Base-by-base conservation (phyloP, 2,888 invertebrate species). In the Luperina testacea region DNA sequence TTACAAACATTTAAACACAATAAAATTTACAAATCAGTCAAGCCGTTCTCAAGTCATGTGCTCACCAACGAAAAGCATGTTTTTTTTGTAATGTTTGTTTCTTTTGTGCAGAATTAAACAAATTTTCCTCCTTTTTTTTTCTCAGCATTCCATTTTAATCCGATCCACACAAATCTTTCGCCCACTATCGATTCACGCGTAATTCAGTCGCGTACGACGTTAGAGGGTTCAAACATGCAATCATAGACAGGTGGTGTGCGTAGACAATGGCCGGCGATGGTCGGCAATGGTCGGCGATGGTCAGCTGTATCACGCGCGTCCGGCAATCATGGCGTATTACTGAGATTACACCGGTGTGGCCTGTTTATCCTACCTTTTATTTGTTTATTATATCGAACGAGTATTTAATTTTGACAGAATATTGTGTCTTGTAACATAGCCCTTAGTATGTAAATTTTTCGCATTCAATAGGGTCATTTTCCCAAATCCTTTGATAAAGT, bases 141-240 rank as follows among this genome's bases (percentile, higher is more conserved):
- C 48, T 15, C 48, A 48, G 24, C n/a, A 61, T 61, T 61, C 27
- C 5, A 61, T 61, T 27, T 61, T 61, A 6, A 15, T 27, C 27
- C 27, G 27, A 90, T 93, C 95, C 90, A 89, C 59, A 78, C 57
- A 53, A 91, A 72, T 80, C 90, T 91, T 87, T 88, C 88, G 32
- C 1, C 38, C 8, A 32, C 24, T 24, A 79, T 85, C 87, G 86
- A 88, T 88, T 86, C 87, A 86, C 90, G 95, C 95, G 96, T 96
- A 96, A 96, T 95, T 93, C 95, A 95, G 95, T 94, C 95, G 94
- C 95, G 94, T 94, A 92, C 92, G 82, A 87, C 91, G 87, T 84
- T 88, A 84, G 83, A 78, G 72, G 79, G 81, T 87, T 81, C 89
- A 85, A 89, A 89, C 89, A 86, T 90, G 89, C 91, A 91, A 90